Base-by-base conservation (phyloP, 2,888 invertebrate genomes). In the Melinaea marsaeus region DNA sequence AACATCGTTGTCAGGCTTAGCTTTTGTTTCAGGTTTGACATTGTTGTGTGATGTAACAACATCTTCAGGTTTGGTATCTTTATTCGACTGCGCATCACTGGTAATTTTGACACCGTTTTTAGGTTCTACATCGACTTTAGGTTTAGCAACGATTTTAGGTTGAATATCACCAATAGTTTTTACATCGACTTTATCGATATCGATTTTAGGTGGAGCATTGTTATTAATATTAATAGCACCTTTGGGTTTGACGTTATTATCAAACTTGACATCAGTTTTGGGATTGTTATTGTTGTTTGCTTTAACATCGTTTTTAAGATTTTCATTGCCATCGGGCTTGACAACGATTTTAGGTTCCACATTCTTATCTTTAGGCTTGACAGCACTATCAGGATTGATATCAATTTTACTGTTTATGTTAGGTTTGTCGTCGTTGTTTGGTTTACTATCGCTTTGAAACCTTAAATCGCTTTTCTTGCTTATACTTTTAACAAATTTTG, bases 401-500 rank as follows among this genome's bases (percentile, higher is more conserved):
- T n/a, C 22, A n/a, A 2, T 48, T 48, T 48, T 11, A 51, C 5
- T 7, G 11, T n/a, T 32, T 32, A 6, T 7, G 32, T 22, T 32
- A 22, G 22, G 22, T 22, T 22, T 22, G 22, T 22, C 22, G 22
- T 22, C 22, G 32, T 32, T 51, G 22, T 9, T 3, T 32, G 51
- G 32, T 32, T 32, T 51, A 9, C 7, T 32, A 11, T 51, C 32
- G 32, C 9, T 51, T 22, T 32, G 3, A 32, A 7, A 13, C 13
- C n/a, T 48, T 48, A 13, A n/a, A 48, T 48, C 22, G 22, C 11
- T 51, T 51, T 51, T n/a, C 32, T 51, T 51, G 6, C 32, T 32
- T 51, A 32, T 32, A 35, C 13, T 58, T 4, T 61, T n/a, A 33
- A 33, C 4, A 42, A 59, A 34, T 32, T 48, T 56, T n/a, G 75